Conservation (phyloP, 2,113 vertebrate species). For the Channa maculata region DNA sequence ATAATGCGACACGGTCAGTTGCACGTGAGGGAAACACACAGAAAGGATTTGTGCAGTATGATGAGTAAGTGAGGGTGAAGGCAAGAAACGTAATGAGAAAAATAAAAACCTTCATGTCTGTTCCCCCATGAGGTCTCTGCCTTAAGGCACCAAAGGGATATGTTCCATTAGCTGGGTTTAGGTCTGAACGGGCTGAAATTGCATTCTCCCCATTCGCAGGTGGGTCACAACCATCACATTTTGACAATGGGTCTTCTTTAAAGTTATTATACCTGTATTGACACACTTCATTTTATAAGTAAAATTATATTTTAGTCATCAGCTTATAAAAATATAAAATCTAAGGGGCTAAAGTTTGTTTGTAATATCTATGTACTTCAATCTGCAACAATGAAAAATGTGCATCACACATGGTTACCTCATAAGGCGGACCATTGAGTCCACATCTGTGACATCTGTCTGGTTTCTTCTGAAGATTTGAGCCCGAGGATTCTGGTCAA, state of each 20-base stretch:
- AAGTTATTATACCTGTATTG: conserved; percentile 91
- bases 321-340: background rate
- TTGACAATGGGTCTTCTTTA: conserved; percentile 88
- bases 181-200: conserved; percentile 92
- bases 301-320: background rate
- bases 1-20: background rate
- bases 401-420: conserved; percentile 79
- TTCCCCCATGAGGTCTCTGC: conserved; percentile 92
- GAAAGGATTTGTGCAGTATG: background rate
- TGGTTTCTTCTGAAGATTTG: conserved; percentile 94
- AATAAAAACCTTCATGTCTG: conserved; percentile 90
- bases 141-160: conserved; percentile 92
- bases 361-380: too few relatives aligned
- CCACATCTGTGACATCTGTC: conserved; percentile 85
- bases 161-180: conserved; percentile 91
- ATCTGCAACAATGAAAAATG: too few relatives aligned
- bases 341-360: background rate
- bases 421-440: conserved; percentile 94
- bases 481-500: conserved; percentile 88
- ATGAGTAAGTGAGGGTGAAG: background rate
- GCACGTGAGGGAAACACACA: background rate
- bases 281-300: conserved; percentile 13
- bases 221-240: conserved; percentile 86
- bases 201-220: conserved; percentile 89
- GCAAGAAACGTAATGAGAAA: background rate